phyloP scores from a whole-genome alignment of 2,797 vertebrate species.

The Artibeus lituratus region DNA sequence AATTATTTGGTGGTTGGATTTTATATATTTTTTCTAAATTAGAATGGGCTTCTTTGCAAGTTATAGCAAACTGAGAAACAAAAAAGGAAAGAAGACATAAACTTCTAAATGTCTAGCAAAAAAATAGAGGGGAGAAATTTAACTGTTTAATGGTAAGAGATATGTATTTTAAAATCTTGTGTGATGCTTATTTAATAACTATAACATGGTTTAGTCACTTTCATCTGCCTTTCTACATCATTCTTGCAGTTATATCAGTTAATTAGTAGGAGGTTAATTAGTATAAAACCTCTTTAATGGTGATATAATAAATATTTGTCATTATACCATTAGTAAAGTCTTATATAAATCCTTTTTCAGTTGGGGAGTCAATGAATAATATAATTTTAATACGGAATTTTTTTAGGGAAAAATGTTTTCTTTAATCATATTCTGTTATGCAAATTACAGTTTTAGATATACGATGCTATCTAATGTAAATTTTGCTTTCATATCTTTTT shows the following conservation, averaged over 20 bases:
- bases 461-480: neutral
- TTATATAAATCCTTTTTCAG: neutral
- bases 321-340: neutral
- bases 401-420: conserved; percentile 9
- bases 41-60: neutral
- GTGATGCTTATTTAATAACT: neutral
- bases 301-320: neutral
- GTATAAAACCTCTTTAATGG: neutral
- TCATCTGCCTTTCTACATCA: neutral
- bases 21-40: neutral
- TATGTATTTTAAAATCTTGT: neutral
- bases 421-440: neutral
- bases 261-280: neutral
- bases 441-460: conserved; percentile 1
- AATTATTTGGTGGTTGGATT: neutral
- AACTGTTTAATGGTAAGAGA: neutral
- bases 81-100: neutral
- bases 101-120: neutral
- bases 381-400: neutral
- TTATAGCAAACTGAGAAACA: neutral
- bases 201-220: neutral
- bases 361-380: neutral
- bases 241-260: neutral
- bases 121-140: neutral
- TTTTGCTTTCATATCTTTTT: neutral